phyloP scores from a whole-genome alignment of 2,113 vertebrate genomes.

The Tachysurus fulvidraco region DNA sequence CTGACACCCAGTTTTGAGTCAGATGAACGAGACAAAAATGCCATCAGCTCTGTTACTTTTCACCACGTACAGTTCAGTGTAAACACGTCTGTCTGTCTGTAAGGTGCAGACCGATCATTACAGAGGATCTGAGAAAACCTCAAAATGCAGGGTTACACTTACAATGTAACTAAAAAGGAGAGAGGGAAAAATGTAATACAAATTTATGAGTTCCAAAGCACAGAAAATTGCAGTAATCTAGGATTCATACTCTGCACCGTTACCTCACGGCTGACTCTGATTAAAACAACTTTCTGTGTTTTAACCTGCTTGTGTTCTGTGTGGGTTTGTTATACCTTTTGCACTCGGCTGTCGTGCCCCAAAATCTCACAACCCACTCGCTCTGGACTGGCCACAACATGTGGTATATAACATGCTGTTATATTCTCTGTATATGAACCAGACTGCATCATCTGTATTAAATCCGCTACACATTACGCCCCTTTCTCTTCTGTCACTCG shows the following conservation, averaged over 20 bases:
- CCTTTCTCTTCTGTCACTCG: not conserved
- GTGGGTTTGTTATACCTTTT: too few species aligned
- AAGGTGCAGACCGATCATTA: not conserved
- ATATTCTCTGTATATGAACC: not conserved
- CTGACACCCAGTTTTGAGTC: not conserved
- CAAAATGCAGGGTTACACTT: constrained; percentile 3
- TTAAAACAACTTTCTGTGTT: not conserved
- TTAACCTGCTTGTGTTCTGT: too few species aligned
- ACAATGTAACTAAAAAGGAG: not conserved
- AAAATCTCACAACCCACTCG: not conserved
- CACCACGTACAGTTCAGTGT: not conserved
- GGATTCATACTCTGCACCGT: not conserved
- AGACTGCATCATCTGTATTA: not conserved
- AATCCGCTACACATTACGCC: not conserved
- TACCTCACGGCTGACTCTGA: not conserved
- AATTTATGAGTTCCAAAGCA: not conserved
- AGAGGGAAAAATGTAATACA: not conserved
- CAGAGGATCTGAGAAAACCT: not conserved
- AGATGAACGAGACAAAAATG: not conserved
- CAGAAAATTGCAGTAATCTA: not conserved
- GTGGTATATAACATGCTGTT: not conserved
- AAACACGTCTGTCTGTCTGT: not conserved
- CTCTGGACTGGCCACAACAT: not conserved
- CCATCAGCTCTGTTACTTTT: not conserved
- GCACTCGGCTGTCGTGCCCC: not conserved